These are phyloP conservation scores for Yoshiicerus persimilis DNA, from an alignment of 1,140 invertebrate species.

Conservation along the genomic window DNA sequence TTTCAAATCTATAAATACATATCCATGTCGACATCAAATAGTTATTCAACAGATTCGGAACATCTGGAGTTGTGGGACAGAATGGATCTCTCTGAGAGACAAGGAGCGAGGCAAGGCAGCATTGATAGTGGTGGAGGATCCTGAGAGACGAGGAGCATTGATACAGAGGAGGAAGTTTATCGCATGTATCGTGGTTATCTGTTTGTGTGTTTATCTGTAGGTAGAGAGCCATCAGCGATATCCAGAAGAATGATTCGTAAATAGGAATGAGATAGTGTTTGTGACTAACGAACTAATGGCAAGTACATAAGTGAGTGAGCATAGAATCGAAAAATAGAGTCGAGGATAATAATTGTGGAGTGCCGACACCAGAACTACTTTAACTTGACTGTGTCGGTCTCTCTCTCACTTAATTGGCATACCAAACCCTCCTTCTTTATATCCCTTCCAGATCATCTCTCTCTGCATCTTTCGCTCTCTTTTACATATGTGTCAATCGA, in stretches of 20 bases:
- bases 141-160: too few relatives aligned
- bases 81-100: background rate
- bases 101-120: background rate
- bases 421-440: slow-evolving; percentile 43
- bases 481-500: slow-evolving; percentile 50
- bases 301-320: slow-evolving; percentile 24
- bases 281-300: background rate
- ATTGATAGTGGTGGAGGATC: background rate
- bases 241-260: background rate
- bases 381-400: slow-evolving; percentile 45
- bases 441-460: slow-evolving; percentile 34
- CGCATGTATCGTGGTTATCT: background rate
- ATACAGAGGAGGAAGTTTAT: background rate
- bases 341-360: slow-evolving; percentile 45
- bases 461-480: slow-evolving; percentile 21
- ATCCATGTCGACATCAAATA: slow-evolving; percentile 49
- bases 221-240: background rate
- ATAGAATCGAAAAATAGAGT: slow-evolving; percentile 46
- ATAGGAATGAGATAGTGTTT: background rate
- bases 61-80: slow-evolving; percentile 40
- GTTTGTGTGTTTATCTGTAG: background rate
- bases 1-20: slow-evolving; percentile 50
- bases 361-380: slow-evolving; percentile 42
- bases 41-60: slow-evolving; percentile 44
- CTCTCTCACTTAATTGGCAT: slow-evolving; percentile 49